A percentile compares a stretch with the other conserved stretches of the same genome.
phyloP scores from a whole-genome alignment of 2,797 vertebrate species.

The Macropus fuliginosus region DNA sequence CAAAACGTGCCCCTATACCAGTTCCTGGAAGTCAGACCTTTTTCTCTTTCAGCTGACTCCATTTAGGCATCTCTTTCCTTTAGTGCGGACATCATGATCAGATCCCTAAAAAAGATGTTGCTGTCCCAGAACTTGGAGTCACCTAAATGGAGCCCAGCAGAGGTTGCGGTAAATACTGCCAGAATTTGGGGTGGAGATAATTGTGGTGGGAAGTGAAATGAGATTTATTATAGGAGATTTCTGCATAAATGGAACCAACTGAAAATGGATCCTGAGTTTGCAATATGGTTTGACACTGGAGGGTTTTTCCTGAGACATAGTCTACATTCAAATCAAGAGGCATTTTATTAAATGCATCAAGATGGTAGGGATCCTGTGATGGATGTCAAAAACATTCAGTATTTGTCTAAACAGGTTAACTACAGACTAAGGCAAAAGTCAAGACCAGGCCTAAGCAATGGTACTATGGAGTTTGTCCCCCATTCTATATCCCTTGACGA shows the following conservation, averaged over 20 bases:
- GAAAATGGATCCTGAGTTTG: not conserved
- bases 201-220: not conserved
- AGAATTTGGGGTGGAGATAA: not conserved
- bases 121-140: slow-evolving; percentile 79
- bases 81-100: slow-evolving; percentile 76
- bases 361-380: not conserved
- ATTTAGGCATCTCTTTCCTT: slow-evolving; percentile 12
- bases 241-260: not conserved
- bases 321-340: not conserved
- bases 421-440: not conserved
- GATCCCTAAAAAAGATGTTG: slow-evolving; percentile 78
- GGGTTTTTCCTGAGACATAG: not conserved
- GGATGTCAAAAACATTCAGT: not conserved
- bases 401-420: not conserved
- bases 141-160: slow-evolving; percentile 70
- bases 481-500: not conserved
- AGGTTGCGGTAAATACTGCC: slow-evolving; percentile 26
- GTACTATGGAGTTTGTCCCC: too few species aligned
- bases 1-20: not conserved
- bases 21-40: not conserved
- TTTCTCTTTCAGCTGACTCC: not conserved
- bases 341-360: not conserved
- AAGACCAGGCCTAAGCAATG: not conserved
- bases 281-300: not conserved
- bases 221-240: not conserved